Evolutionary conservation across 1,140 invertebrate species (phyloP), one percentile per base, ranked within the genome.

Genomic region (Drosophila parabipectinata): DNA sequence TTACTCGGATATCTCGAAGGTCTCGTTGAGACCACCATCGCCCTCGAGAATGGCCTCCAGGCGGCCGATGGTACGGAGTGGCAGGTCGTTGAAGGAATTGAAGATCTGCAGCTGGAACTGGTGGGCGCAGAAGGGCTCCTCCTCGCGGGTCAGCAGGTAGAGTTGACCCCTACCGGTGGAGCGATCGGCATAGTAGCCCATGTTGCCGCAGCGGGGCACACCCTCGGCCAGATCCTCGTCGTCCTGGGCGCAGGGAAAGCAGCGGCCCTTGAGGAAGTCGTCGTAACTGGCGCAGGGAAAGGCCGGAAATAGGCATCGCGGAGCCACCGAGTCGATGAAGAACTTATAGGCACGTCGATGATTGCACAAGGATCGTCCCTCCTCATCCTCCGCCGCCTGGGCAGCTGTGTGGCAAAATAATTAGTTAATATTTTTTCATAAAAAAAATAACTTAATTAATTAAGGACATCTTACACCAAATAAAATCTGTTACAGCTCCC

Each of bases 101-200:
- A 96, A 95, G 21, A 98, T 94, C 72, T 95, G 95, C 26, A 98
- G 94, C 79, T 97, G 94, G 81, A 97, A 98, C 83, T 98, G 97
- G 92, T 98, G 96, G 1, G 97, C 97, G 92, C 97, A 98, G 91
- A 98, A 98, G 0, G 97, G 97, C 91, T 98, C 97, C 79, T 97
- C 97, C 61, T 98, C 97, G 72, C 97, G 94, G 0, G 97, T 98
- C 0, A 98, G 93, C 12, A 98, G 92, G 85, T 97, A 98, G 0
- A 98, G 93, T 67, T 96, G 95, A 0, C 97, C 97, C 15, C 97
- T 92, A 0, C 96, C 97, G 3, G 94, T 94, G 0, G 96, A 96
- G 6, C 94, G 92, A 91, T 98, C 96, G 2, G 98, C 97, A 91
- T 98, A 98, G 92, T 97, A 98, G 1, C 98, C 98, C 98, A 99